Percentiles rank a stretch among this genome's conserved stretches.
Conservation (phyloP, 2,888 invertebrate genomes). For the Choreutis nemorana region DNA sequence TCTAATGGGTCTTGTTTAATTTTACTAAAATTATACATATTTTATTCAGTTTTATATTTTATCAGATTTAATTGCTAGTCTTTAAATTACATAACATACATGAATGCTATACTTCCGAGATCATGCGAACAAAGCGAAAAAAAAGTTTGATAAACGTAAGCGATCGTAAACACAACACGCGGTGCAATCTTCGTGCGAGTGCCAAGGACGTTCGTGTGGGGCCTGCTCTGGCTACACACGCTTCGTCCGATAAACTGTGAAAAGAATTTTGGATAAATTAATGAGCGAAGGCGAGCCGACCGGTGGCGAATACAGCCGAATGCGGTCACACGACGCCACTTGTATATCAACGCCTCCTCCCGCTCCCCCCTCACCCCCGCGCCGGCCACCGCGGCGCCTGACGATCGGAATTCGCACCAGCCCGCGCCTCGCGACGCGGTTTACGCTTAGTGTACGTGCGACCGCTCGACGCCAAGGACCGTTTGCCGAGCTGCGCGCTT, state of each 20-base stretch:
- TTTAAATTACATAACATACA: too few species aligned
- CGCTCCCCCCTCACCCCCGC: slow-evolving; percentile 20
- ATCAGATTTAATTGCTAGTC: too few species aligned
- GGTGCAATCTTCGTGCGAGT: slow-evolving; percentile 16
- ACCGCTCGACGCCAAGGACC: slow-evolving; percentile 51
- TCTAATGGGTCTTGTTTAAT: too few species aligned
- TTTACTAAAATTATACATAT: too few species aligned
- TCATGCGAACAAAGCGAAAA: neutral
- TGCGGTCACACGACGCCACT: slow-evolving; percentile 45
- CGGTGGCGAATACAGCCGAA: slow-evolving; percentile 27
- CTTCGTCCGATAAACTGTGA: slow-evolving; percentile 23
- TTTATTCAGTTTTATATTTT: too few species aligned
- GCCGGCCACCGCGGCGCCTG: slow-evolving; percentile 39
- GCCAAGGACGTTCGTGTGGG: slow-evolving; percentile 22
- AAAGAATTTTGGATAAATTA: slow-evolving; percentile 27
- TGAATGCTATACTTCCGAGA: neutral
- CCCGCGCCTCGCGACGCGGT: slow-evolving; percentile 48
- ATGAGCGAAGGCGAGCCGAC: slow-evolving; percentile 18
- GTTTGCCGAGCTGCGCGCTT: slow-evolving; percentile 32
- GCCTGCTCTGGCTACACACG: slow-evolving; percentile 16
- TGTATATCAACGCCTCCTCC: slow-evolving; percentile 42
- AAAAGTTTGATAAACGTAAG: slow-evolving; percentile 12
- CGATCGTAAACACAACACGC: slow-evolving; percentile 5
- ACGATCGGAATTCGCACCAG: slow-evolving; percentile 54
- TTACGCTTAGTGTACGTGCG: slow-evolving; percentile 55